phyloP scores from a whole-genome alignment of 2,888 invertebrate genomes.

The Aricia artaxerxes region DNA sequence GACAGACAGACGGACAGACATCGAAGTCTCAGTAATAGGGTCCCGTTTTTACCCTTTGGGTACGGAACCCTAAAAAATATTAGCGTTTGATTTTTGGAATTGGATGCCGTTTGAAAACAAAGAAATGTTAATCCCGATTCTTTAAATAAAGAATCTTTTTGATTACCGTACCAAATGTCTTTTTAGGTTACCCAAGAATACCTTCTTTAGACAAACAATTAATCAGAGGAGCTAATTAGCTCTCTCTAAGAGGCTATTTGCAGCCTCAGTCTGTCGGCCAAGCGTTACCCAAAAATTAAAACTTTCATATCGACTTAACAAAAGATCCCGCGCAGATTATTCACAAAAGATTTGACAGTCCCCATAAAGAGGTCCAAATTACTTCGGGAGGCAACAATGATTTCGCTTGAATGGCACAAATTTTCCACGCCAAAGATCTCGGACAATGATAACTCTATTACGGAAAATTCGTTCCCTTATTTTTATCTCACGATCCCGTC shows the following conservation, averaged over 20 bases:
- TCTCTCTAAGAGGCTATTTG: neutral
- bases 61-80: neutral
- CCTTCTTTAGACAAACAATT: neutral
- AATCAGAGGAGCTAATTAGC: neutral
- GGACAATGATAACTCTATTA: constrained; percentile 25
- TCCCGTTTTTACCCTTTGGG: too few relatives aligned
- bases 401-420: constrained; percentile 14
- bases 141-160: neutral
- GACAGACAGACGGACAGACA: too few relatives aligned
- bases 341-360: constrained; percentile 21
- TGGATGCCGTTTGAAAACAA: too few relatives aligned
- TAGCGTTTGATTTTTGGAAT: neutral
- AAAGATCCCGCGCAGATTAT: constrained; percentile 5
- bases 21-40: too few relatives aligned
- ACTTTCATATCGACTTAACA: neutral
- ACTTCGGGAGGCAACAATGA: constrained; percentile 25
- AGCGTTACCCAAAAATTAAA: neutral
- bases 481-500: constrained; percentile 12
- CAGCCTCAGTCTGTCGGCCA: neutral
- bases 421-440: constrained; percentile 23
- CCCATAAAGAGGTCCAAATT: constrained; percentile 23
- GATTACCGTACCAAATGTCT: neutral
- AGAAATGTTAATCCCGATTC: neutral
- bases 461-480: neutral
- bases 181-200: neutral